Percentiles rank a stretch among this genome's conserved stretches.
Evolutionary conservation across 1,140 invertebrate genomes (phyloP).

Genomic region (Tetramorium alpestre): DNA sequence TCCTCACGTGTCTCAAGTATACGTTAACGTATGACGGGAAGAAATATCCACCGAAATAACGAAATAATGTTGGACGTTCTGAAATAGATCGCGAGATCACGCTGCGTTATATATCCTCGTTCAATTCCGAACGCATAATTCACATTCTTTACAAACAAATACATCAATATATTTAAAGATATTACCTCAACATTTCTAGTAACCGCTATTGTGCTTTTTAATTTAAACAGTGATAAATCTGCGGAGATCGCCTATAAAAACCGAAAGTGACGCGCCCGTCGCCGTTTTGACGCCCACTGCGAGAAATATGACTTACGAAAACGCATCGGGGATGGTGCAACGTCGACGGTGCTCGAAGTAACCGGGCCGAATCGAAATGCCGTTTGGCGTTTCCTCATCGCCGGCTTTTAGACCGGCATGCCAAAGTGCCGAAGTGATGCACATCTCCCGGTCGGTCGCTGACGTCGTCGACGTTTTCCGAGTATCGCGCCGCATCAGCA

Average conservation of each 20-base stretch:
- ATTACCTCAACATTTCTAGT: background rate
- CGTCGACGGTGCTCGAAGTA: background rate
- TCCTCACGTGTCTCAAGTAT: background rate
- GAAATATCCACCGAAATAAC: background rate
- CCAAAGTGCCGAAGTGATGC: slow-evolving; percentile 61
- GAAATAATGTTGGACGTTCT: background rate
- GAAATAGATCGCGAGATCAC: background rate
- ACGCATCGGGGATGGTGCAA: background rate
- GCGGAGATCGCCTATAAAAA: background rate
- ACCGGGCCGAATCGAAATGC: background rate
- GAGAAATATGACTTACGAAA: slow-evolving; percentile 20
- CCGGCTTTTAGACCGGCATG: slow-evolving; percentile 23
- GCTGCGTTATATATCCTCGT: too few relatives aligned
- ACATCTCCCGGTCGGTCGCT: slow-evolving; percentile 18
- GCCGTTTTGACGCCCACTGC: background rate
- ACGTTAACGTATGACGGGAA: background rate
- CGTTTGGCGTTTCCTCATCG: slow-evolving; percentile 23
- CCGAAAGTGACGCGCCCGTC: background rate
- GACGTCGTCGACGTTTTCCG: slow-evolving; percentile 59
- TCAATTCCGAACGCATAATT: background rate
- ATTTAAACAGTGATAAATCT: slow-evolving; percentile 2
- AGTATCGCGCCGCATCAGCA: slow-evolving; percentile 63
- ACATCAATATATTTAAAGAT: background rate
- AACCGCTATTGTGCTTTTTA: background rate
- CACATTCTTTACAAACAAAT: background rate